Base-by-base conservation (phyloP, 2,797 vertebrate species). In the Onychomys arenicola region DNA sequence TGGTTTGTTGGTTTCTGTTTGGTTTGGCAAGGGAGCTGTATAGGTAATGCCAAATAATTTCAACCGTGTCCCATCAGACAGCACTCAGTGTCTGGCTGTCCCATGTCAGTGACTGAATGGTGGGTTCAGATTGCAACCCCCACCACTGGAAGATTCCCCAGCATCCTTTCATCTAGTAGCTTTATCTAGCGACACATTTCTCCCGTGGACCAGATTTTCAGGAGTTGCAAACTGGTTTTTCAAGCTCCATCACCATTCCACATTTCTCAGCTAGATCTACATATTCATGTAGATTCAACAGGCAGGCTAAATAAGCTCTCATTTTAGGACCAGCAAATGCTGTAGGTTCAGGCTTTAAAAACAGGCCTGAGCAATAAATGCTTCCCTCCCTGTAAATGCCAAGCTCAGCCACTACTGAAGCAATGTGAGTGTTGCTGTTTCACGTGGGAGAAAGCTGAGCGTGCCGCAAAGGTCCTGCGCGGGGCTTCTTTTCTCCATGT, bases 141-240 rank as follows among this genome's bases (percentile, higher is more conserved):
- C 6, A 3, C 43, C 46, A 17, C 29, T 59, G 11, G 71, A 59
- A 81, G 75, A 21, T 32, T 43, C 40, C 49, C 52, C 29, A 40
- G 29, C 40, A 14, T 43, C 37, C 71, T 90, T 73, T 85, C 3
- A 12, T 61, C 71, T 73, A 21, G 32, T 19, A 32, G 25, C 43
- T 93, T 80, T 5, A 49, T 59, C 49, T 37, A 71, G 7, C 21
- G 17, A 87, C 40, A 49, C 6, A 0, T 83, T 82, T 82, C 37
- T 43, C 16, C 34, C 37, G n/a, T 61, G 1, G 5, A 65, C 29
- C 11, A 67, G 0, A 76, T 97, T 34, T 92, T 59, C 12, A 78
- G 65, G 37, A 89, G 65, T 81, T 91, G 37, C 17, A 89, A 94
- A 89, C 25, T 65, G 13, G 17, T 63, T 86, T 90, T 67, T 94